phyloP scores from a whole-genome alignment of 2,797 vertebrate species.

The Pelochelys cantorii region DNA sequence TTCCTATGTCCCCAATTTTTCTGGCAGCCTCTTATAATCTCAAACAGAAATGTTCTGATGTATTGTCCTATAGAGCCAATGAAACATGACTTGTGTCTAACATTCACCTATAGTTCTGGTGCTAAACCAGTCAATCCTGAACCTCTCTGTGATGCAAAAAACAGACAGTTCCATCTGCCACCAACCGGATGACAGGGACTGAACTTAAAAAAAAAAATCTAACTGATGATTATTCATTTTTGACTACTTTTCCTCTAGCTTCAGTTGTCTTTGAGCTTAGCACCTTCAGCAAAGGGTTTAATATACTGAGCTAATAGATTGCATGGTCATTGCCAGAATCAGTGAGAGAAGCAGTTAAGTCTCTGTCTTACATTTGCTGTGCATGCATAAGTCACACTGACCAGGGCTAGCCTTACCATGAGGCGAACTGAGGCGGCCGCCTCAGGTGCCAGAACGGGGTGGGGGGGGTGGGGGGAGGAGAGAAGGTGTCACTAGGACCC shows the following conservation, averaged over 20 bases:
- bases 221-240: not conserved
- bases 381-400: accelerated
- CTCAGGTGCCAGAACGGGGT: no score
- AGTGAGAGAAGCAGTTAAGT: not conserved
- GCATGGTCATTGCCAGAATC: not conserved
- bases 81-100: not conserved
- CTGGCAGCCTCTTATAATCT: slow-evolving; percentile 4
- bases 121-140: not conserved
- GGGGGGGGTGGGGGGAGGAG: no score
- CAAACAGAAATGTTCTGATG: slow-evolving; percentile 2
- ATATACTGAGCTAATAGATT: not conserved
- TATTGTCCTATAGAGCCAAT: slow-evolving; percentile 16
- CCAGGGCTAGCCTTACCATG: no score
- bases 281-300: slow-evolving; percentile 15
- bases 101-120: not conserved
- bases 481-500: no score
- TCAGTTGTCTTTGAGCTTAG: slow-evolving; percentile 16
- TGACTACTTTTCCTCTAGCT: slow-evolving; percentile 5
- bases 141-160: not conserved
- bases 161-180: not conserved
- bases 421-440: no score
- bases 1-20: slow-evolving; percentile 14
- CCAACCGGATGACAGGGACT: not conserved
- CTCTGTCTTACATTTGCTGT: not conserved
- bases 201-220: not conserved